Evolutionary conservation across 2,113 vertebrate species (phyloP), one percentile per base, ranked within the genome.

Genomic region (Anarrhichthys ocellatus): DNA sequence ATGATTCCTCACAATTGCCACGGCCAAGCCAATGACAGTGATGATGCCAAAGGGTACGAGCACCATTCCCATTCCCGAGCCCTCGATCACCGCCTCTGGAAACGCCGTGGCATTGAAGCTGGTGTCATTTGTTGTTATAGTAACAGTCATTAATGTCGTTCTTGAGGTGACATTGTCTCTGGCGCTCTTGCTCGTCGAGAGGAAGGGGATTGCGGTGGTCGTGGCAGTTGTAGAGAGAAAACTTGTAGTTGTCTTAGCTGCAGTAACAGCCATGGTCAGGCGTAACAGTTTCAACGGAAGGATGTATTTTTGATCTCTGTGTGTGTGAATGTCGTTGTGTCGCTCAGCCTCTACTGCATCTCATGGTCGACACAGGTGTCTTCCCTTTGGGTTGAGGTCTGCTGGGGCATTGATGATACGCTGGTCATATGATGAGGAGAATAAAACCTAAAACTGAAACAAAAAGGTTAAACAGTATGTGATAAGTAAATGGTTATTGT

Each of bases 31-130:
- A 54, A 99, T 97, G 85, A 99, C 94, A 17, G 97, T 98, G 94
- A 99, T 95, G 93, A 99, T 97, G 68, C 98, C 97, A 54, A 99
- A 97, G 38, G 98, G 97, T 10, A 99, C 92, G 7, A 99, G 96
- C 94, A 98, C 94, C 80, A 97, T 96, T 82, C 96, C 96, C 94
- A 97, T 93, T 9, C 96, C 80, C 0, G 96, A 84, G 4, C 95
- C 88, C 29, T 95, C 90, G 4, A 89, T 92, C 29, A 93, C 83
- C 29, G 92, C 76, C 18, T 96, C 94, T 11, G 96, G 95, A 61
- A 96, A 93, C 62, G 95, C 92, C 50, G 97, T 98, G 93, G 95
- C 93, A 74, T 98, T 99, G 91, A 97, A 96, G 86, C 93, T 94
- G 66, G 96, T 95, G 59, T 96, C 95, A 64, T 97, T 97, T 56